Base-by-base conservation (phyloP, 2,888 invertebrate species). In the Ceraclea dissimilis region DNA sequence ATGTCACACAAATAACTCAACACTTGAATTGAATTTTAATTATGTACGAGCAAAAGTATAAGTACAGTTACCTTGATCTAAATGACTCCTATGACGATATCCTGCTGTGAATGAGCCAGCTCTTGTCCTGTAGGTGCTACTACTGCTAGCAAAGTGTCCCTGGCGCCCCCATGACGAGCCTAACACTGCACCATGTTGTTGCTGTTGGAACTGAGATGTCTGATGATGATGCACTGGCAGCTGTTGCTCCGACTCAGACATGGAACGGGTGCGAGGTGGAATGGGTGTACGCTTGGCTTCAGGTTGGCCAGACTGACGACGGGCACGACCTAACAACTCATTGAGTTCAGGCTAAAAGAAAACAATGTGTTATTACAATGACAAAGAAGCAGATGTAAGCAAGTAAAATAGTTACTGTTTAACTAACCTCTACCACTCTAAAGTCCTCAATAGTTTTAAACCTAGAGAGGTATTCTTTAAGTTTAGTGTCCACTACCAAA, bases 361-460 rank as follows among this genome's bases (percentile, higher is more conserved):
- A 49, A 18, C 11, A 19, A 46, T 8, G 4, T 46, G 4, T 6
- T 20, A 46, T 20, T 11, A 46, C 19, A 46, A 26, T 26, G n/a
- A 26, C 26, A 26, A 26, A 26, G 26, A 26, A 10, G 4, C 26
- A 6, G 26, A 6, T 6, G 10, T 10, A 26, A 26, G 26, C 26
- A 26, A 6, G n/a, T n/a, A n/a, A n/a, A n/a, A 26, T 26, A 26
- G 5, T 6, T 26, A 21, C 39, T 46, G 47, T 19, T 20, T 16
- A 22, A 33, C 8, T 68, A 69, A 86, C 87, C 82, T 86, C 86
- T 2, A 85, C 80, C 18, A 90, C 89, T 63, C 90, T 79, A 70
- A 94, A 94, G 74, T 94, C 94, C 74, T 94, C 93, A 65, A 93
- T 87, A 62, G 83, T 90, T 67, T 90, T 88, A 73, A 90, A 94